These are phyloP conservation scores for Gallinago media DNA, from an alignment of 2,113 vertebrate genomes.

Conservation along the genomic window DNA sequence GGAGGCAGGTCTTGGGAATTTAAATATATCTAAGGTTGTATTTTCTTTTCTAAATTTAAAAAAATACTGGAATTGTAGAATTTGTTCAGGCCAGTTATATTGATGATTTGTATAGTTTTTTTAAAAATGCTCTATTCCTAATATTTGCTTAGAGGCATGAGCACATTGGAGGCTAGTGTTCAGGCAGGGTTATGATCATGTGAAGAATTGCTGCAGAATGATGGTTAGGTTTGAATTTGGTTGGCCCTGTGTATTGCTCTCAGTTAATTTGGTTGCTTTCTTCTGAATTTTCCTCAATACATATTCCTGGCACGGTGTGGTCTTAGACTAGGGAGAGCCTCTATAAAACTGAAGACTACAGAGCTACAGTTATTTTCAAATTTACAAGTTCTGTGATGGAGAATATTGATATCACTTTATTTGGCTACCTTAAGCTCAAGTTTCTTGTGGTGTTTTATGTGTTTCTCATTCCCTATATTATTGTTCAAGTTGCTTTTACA, in stretches of 20 bases:
- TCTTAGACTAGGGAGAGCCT: neutral
- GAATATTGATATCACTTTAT: neutral
- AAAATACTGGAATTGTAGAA: neutral
- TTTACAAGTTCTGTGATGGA: neutral
- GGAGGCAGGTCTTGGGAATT: neutral
- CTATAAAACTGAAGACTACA: neutral
- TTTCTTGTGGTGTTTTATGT: neutral
- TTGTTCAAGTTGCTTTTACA: neutral
- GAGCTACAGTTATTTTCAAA: neutral
- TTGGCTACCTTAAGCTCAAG: neutral
- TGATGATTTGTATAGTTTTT: rapidly evolving
- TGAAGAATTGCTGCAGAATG: neutral
- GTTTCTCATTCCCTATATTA: neutral
- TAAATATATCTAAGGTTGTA: neutral
- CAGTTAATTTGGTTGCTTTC: neutral
- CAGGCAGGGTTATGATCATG: neutral
- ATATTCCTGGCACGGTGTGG: neutral
- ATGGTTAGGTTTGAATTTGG: neutral
- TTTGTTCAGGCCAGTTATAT: neutral
- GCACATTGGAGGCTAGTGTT: neutral
- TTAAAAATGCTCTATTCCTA: neutral
- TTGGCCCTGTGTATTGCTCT: neutral
- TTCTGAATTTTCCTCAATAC: neutral
- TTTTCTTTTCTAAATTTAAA: neutral
- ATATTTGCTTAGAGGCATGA: neutral